Base-by-base conservation (phyloP, 2,797 vertebrate genomes). In the Chaenodraco wilsoni region DNA sequence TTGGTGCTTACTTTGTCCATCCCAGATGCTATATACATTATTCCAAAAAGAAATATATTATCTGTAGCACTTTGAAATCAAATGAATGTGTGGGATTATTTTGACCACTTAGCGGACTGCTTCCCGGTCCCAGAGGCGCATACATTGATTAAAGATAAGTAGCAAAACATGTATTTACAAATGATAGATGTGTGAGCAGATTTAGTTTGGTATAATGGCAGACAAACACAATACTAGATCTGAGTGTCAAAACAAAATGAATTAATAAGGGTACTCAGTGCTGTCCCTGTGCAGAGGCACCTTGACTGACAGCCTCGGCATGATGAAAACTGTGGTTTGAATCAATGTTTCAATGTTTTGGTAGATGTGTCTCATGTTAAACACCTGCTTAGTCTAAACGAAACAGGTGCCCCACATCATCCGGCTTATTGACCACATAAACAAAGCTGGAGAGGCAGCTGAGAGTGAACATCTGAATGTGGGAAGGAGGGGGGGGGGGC, bases 381-480 rank as follows among this genome's bases (percentile, higher is more conserved):
- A 82, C 86, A 90, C 82, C 84, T 85, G 84, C 74, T 85, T 57
- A 84, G 66, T 16, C 19, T 16, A 76, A 86, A 72, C 40, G 65
- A 84, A 86, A 86, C 84, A 82, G 85, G 74, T 90, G 88, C 63
- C 75, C 78, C 76, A 82, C 13, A 84, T 82, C 78, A 66, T 72
- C 70, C 45, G 56, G 27, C 12, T 21, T n/a, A 9, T 51, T 59
- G 17, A 10, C 27, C 57, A 73, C 33, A 70, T 14, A 64, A 64
- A 73, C 64, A 75, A 48, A 45, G 51, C 44, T 76, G 76, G 81
- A 81, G 70, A 44, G 54, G 63, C 81, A 84, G 79, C 81, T 84
- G 80, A 77, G 40, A 19, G 51, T 0, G 9, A 79, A 82, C 73
- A 73, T 66, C 81, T 87, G 76, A 62, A 31, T 84, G 81, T 77